Conservation (phyloP, 2,888 invertebrate genomes). For the Heliothis peltigera region DNA sequence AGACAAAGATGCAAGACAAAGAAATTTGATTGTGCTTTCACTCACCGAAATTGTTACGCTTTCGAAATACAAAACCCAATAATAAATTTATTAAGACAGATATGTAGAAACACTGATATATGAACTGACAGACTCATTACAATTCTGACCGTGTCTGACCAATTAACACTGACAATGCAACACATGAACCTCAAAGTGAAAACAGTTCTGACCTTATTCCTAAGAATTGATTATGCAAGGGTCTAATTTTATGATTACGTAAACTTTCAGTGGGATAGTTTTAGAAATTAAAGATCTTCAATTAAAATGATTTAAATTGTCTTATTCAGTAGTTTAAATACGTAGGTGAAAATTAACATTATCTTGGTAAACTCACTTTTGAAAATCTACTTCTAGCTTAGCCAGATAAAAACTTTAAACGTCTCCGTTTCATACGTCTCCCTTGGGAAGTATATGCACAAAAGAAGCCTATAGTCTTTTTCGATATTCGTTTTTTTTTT, state of each 20-base stretch:
- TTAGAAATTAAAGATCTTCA: slow-evolving; percentile 26
- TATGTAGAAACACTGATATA: slow-evolving; percentile 10
- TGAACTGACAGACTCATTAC: slow-evolving; percentile 15
- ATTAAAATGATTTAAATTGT: slow-evolving; percentile 1
- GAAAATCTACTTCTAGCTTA: too few species aligned
- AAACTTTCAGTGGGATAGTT: slow-evolving; percentile 3
- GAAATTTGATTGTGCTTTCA: too few species aligned
- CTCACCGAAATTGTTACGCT: too few species aligned
- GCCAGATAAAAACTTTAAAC: too few species aligned
- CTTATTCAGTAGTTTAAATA: not conserved
- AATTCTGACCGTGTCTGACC: slow-evolving; percentile 27
- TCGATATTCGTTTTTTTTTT: too few species aligned
- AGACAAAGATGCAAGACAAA: too few species aligned
- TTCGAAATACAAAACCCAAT: not conserved
- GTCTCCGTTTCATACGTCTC: too few species aligned
- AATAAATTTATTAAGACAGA: not conserved
- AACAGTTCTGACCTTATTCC: slow-evolving; percentile 38
- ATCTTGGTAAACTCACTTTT: too few species aligned
- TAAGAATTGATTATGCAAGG: slow-evolving; percentile 29
- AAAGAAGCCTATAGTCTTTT: too few species aligned
- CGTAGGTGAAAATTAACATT: not conserved
- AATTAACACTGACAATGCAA: slow-evolving; percentile 48
- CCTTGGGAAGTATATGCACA: too few species aligned
- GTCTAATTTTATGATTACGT: slow-evolving; percentile 32
- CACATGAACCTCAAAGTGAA: slow-evolving; percentile 50